Base-by-base conservation (phyloP, 2,888 invertebrate genomes). In the Apamea sordens region DNA sequence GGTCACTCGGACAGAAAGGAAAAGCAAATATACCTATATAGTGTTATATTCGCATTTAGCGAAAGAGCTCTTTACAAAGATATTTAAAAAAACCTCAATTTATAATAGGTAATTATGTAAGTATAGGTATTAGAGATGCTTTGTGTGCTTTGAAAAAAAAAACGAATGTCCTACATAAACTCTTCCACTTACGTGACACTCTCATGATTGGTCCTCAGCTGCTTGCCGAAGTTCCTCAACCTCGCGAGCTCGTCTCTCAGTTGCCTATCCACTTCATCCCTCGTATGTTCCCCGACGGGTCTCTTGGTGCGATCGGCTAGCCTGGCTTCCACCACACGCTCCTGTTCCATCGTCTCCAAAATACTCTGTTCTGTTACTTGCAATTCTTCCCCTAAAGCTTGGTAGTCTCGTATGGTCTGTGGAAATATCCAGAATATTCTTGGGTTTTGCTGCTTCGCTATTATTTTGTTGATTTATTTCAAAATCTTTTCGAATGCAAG, bases 271-370 rank as follows among this genome's bases (percentile, higher is more conserved):
- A 97, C 97, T 76, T 98, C 97, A 89, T 98, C 98, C 59, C 96
- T 96, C 13, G 97, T 98, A 50, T 97, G 92, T 92, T 98, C 98
- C 36, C 97, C 97, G 10, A 97, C 97, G 10, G 98, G 97, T 77
- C 98, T 97, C 89, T 97, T 97, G 6, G 97, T 96, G 56, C 98
- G 97, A 92, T 98, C 98, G 88, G 98, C 98, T 73, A 98, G 94
- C 86, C 98, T 97, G 0, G 98, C 98, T 93, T 98, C 98, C 7
- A 98, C 97, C 77, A 98, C 94, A 89, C 98, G 98, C 85, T 98
- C 96, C 64, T 98, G 97, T 85, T 98, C 97, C 88, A 97, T 97
- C 89, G 98, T 98, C 64, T 97, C 97, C 71, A 97, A 88, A n/a
- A 98, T 93, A 41, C 98, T 97, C 83, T 97, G 97, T 92, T 98